Evolutionary conservation across 2,797 vertebrate species (phyloP).

Genomic region (Strix occidentalis): DNA sequence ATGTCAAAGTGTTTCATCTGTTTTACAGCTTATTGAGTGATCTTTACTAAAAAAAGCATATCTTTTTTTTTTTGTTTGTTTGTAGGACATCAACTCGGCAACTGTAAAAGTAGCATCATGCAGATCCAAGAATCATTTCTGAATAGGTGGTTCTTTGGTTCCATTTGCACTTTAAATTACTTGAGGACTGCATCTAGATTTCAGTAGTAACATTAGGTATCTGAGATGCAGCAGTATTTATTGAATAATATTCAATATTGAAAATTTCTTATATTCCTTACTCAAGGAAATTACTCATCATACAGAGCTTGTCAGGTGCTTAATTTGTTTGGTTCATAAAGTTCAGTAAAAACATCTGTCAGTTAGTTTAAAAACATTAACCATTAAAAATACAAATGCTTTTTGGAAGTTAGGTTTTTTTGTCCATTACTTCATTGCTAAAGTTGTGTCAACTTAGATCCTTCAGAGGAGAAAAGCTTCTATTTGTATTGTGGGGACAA

Average conservation of each 20-base stretch:
- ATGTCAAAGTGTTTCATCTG: not conserved
- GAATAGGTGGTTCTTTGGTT: not conserved
- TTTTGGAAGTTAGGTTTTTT: not conserved
- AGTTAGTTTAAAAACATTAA: not conserved
- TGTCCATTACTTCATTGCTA: not conserved
- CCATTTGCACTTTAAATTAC: not conserved
- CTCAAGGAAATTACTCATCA: not conserved
- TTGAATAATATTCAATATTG: not conserved
- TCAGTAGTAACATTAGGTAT: not conserved
- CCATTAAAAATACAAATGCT: not conserved
- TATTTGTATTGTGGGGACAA: not conserved
- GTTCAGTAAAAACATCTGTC: not conserved
- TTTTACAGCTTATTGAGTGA: not conserved
- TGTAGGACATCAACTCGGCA: not conserved
- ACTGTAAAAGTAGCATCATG: not conserved
- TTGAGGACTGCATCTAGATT: not conserved
- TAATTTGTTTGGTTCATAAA: not conserved
- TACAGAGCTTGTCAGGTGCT: not conserved
- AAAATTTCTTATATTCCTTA: not conserved
- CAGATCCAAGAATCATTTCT: not conserved
- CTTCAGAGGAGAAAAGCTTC: not conserved
- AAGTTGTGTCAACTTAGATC: not conserved
- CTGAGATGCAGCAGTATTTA: not conserved
- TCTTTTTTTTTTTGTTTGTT: not conserved
- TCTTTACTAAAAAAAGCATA: not conserved